Evolutionary conservation across 2,113 vertebrate genomes (phyloP), one percentile per base, ranked within the genome.

Genomic region (Rhabdornis inornatus): DNA sequence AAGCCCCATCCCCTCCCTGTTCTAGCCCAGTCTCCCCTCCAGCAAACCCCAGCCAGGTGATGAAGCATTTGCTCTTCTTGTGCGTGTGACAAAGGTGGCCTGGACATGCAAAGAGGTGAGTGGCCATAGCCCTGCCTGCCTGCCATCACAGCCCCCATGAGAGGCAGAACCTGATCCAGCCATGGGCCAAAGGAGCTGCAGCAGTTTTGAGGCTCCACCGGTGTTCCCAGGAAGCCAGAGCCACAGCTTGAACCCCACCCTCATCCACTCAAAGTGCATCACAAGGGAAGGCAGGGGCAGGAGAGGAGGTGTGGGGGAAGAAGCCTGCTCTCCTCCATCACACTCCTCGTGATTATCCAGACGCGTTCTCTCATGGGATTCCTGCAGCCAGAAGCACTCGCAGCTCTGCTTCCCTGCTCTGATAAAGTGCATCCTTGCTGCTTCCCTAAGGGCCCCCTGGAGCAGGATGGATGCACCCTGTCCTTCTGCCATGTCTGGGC

Each of bases 241-340:
- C 37, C 77, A 40, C 12, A 11, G 71, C n/a, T 25, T 18, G 61
- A 49, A 60, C 11, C 65, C 33, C 50, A 22, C n/a, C 55, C 23
- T 91, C 64, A 23, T 55, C 84, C 68, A 15, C 55, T 82, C 85
- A 83, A 96, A 96, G 91, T 93, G 90, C 94, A 74, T 61, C 72
- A 27, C 83, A 35, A 39, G 66, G 64, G 70, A 59, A 84, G 60
- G 64, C 78, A 61, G 42, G 80, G 30, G 11, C 60, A 65, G 77
- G 47, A 60, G 47, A 77, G 71, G 64, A 63, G n/a, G n/a, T 30
- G 44, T 57, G 27, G 55, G 50, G 74, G 50, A 44, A 88, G 88
- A 92, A 97, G 61, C 95, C 92, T 56, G 93, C 90, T 95, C 92
- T 95, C 75, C 85, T 93, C 93, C 85, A 33, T 52, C 95, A 81